Conservation (phyloP, 1,140 invertebrate genomes). For the Pogonomyrmex barbatus region DNA sequence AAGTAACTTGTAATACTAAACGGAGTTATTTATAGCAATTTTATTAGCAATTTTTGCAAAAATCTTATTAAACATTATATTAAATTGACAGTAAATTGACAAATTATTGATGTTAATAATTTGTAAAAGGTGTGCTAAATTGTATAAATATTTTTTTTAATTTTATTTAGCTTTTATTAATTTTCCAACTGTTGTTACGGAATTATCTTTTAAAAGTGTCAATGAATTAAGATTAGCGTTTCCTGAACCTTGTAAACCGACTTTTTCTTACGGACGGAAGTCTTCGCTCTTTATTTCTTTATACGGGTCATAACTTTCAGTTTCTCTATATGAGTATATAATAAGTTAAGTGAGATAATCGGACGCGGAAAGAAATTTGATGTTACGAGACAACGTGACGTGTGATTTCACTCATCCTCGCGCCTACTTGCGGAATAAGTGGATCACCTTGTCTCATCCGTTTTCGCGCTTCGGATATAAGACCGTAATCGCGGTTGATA, state of each 20-base stretch:
- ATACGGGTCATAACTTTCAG: conserved; percentile 10
- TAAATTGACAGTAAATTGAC: background rate
- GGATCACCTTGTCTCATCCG: conserved; percentile 60
- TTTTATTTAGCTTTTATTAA: background rate
- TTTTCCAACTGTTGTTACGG: background rate
- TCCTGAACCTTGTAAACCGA: background rate
- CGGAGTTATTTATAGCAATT: background rate
- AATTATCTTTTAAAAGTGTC: conserved; percentile 4
- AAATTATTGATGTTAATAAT: conserved; percentile 1
- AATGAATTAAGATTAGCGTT: background rate
- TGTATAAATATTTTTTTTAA: background rate
- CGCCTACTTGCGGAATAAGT: conserved; percentile 55
- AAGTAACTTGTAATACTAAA: background rate
- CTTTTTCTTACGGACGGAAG: background rate
- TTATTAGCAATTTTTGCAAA: background rate
- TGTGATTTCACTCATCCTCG: conserved; percentile 53
- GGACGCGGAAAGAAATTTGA: conserved; percentile 38
- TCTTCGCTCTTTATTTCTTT: background rate
- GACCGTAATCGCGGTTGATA: conserved; percentile 72
- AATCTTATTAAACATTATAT: background rate
- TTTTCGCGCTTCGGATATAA: conserved; percentile 61
- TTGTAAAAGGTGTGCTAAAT: background rate
- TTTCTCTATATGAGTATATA: conserved; percentile 2
- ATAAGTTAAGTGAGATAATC: conserved; percentile 30
- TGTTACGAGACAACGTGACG: conserved; percentile 27